phyloP scores from a whole-genome alignment of 2,888 invertebrate genomes.

The Atherix ibis region DNA sequence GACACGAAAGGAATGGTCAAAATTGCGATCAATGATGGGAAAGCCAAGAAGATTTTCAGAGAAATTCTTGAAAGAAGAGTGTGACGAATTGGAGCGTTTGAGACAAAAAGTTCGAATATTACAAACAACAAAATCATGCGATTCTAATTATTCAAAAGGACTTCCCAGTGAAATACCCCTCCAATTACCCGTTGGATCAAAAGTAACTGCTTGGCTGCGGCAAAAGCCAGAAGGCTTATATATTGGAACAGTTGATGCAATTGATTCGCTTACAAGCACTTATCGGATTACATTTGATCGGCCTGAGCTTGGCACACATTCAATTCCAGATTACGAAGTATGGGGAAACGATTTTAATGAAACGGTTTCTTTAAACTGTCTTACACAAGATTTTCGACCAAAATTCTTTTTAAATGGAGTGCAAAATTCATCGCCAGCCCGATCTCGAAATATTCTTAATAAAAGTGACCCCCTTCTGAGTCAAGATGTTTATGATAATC shows the following conservation, averaged over 20 bases:
- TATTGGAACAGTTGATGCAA: conserved; percentile 85
- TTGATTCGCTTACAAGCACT: conserved; percentile 85
- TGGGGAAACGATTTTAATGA: conserved; percentile 84
- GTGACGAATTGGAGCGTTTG: conserved; percentile 76
- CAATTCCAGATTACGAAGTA: conserved; percentile 93
- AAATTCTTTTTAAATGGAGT: conserved; percentile 44
- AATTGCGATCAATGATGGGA: conserved; percentile 89
- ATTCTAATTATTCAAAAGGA: conserved; percentile 65
- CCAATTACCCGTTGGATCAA: conserved; percentile 87
- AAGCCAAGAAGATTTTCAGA: conserved; percentile 89
- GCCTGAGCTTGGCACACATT: conserved; percentile 82
- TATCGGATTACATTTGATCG: conserved; percentile 92
- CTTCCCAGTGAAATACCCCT: conserved; percentile 88
- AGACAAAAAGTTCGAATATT: conserved; percentile 81
- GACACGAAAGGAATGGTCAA: conserved; percentile 86
- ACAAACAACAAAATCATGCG: conserved; percentile 78
- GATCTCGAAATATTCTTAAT: conserved; percentile 19
- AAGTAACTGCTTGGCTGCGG: conserved; percentile 77
- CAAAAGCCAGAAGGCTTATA: conserved; percentile 92
- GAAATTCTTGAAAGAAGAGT: conserved; percentile 91
- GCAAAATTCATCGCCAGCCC: conserved; percentile 27
- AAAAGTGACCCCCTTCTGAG: conserved; percentile 60
- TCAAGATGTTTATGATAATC: conserved; percentile 29
- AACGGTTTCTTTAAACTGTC: conserved; percentile 70
- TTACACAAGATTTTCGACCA: conserved; percentile 65